Evolutionary conservation across 2,113 vertebrate species (phyloP), one percentile per base, ranked within the genome.

Genomic region (Camelus bactrianus): DNA sequence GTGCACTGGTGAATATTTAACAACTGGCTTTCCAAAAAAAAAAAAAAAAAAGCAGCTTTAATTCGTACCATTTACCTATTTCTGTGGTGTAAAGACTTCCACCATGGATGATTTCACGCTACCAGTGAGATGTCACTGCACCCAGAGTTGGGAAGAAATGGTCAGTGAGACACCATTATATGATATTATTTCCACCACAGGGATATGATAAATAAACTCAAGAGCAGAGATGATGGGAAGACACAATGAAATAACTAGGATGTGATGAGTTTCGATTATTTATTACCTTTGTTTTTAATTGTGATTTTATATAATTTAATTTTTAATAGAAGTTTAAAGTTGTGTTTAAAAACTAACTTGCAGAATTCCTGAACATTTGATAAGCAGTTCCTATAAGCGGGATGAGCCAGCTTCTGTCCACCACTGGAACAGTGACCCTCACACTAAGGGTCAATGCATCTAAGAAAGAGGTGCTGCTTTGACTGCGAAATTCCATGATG

Each of bases 31-130:
- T 48, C 24, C 48, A 80, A 86, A 83, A 42, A 42, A 42, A 42
- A 42, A 42, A 42, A 42, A 42, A 42, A 22, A 56, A 75, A 69
- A 56, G 3, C 3, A 72, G 56, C 54, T 91, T 81, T 52, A 15
- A 72, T 79, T 14, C 58, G 32, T 20, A 50, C 56, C 24, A 15
- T 42, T 80, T 96, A n/a, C 76, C 62, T 77, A 52, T 70, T 79
- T 86, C 88, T 91, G 38, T 93, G 65, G 80, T 81, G 28, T 83
- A 73, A 75, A 83, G 14, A 50, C 50, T 87, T 42, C 50, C 7
- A 79, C 42, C 50, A 8, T 5, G 52, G 56, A 67, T 0, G 1
- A 70, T 65, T 70, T 83, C 56, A 91, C 1, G 60, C 58, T 82
- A 46, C 56, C 12, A 7, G 30, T 0, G 11, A 64, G 35, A 72